Evolutionary conservation across 2,888 invertebrate species (phyloP), one percentile per base, ranked within the genome.

Genomic region (Athalia cordata): DNA sequence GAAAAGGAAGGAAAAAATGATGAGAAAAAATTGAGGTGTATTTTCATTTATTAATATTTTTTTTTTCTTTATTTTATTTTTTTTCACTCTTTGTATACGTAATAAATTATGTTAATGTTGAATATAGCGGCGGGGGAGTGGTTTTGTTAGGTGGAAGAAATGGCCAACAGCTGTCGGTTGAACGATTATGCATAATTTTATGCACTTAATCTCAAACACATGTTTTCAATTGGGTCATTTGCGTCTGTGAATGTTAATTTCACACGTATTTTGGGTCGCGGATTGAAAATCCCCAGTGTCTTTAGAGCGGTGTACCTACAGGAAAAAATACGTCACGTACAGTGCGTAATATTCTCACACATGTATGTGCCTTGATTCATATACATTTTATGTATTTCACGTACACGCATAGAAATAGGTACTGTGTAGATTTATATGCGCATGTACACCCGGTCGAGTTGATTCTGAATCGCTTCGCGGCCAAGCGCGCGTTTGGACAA

Each of bases 121-220:
- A 75, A 75, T 29, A 29, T 29, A 29, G 29, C 29, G 29, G 29
- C 1, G 29, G 29, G 29, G 29, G 29, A 29, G 29, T 62, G 75
- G 75, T 29, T 62, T 29, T 75, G 62, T 75, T 62, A 75, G 75
- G 77, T 81, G 78, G 68, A 80, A 80, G 82, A 82, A 84, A 84
- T 79, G 81, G 82, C 82, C 81, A 81, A 79, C 88, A 85, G 86
- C 86, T 86, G 87, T 81, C 78, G 80, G 67, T 64, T 77, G 67
- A 83, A 82, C 86, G 82, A 87, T 88, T 88, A 86, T 83, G 88
- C 88, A 87, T 88, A 88, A 88, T 87, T 85, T 86, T 84, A 86
- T 81, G 83, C 81, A 80, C 80, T 83, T 84, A 84, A 85, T 86
- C 81, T 79, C 81, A 68, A 83, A 81, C 88, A 87, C 83, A 82